Evolutionary conservation across 2,113 vertebrate genomes (phyloP), one percentile per base, ranked within the genome.

Genomic region (Accipiter virgatus): DNA sequence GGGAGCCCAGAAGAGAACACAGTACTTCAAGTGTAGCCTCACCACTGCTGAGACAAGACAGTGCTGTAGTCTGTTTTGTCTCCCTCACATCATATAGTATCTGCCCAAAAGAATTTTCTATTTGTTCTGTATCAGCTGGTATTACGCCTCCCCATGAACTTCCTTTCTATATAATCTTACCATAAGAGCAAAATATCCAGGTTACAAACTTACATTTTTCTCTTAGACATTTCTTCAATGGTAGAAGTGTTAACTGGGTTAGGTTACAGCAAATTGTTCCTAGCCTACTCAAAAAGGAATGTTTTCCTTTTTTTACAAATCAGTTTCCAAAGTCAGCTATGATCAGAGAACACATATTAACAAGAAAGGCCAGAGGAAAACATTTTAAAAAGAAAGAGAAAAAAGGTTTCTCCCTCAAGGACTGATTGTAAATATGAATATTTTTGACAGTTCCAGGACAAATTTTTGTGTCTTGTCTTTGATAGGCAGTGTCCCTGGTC

Each of bases 361-460:
- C 74, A 95, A 90, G 52, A 88, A 95, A 67, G 34, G 48, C 40
- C 52, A 55, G 74, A 82, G 43, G 79, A 93, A 93, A 86, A 80
- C 17, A 56, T 67, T 86, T 75, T 59, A 12, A 55, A 92, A 94
- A 80, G 29, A 77, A 32, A 67, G 18, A 96, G 47, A 86, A 72
- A 72, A 94, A 90, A 80, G 9, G 26, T 38, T 80, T 92, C 13
- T 85, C 43, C 43, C n/a, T 86, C 11, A 75, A 88, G 62, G 75
- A 65, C 34, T 26, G 13, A 56, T 68, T 68, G 80, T 52, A 95
- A 86, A 88, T 63, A n/a, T 66, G 56, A 92, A 90, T 79, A 82
- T 65, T 83, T 94, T 82, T 92, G 92, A 77, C 62, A 93, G 88
- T 87, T 95, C 31, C 66, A 82, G 81, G 53, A 61, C 71, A 93